phyloP scores from a whole-genome alignment of 2,113 vertebrate genomes.

The Etheostoma cragini region DNA sequence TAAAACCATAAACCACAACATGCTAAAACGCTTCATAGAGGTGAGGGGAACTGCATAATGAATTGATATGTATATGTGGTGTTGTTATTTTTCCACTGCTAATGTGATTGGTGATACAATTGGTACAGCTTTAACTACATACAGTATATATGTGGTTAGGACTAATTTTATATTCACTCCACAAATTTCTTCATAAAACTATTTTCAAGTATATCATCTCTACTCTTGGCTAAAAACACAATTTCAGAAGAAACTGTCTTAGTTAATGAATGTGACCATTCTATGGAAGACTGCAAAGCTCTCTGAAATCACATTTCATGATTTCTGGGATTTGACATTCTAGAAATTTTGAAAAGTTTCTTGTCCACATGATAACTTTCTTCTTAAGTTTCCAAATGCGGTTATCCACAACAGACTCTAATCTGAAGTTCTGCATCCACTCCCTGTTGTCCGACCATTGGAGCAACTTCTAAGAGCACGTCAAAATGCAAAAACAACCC shows the following conservation, averaged over 20 bases:
- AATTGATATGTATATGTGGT: not conserved
- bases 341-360: conserved; percentile 47
- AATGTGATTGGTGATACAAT: not conserved
- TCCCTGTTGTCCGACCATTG: conserved; percentile 39
- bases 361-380: conserved; percentile 15
- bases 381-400: conserved; percentile 31
- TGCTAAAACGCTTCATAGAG: not conserved
- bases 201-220: not conserved
- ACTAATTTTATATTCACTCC: not conserved
- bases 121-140: not conserved
- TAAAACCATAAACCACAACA: not conserved
- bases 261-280: conserved; percentile 5
- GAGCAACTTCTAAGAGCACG: conserved; percentile 44
- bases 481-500: conserved; percentile 54
- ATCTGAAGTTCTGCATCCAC: conserved; percentile 49
- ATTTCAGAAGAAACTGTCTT: conserved; percentile 25
- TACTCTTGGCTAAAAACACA: not conserved
- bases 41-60: not conserved
- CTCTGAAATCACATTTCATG: conserved; percentile 44
- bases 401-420: conserved; percentile 40
- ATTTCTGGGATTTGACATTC: conserved; percentile 56
- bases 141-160: not conserved
- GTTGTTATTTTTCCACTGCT: not conserved
- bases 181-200: not conserved
- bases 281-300: conserved; percentile 15